These are phyloP conservation scores for Addax nasomaculatus DNA, from an alignment of 2,113 vertebrate genomes.

Conservation along the genomic window DNA sequence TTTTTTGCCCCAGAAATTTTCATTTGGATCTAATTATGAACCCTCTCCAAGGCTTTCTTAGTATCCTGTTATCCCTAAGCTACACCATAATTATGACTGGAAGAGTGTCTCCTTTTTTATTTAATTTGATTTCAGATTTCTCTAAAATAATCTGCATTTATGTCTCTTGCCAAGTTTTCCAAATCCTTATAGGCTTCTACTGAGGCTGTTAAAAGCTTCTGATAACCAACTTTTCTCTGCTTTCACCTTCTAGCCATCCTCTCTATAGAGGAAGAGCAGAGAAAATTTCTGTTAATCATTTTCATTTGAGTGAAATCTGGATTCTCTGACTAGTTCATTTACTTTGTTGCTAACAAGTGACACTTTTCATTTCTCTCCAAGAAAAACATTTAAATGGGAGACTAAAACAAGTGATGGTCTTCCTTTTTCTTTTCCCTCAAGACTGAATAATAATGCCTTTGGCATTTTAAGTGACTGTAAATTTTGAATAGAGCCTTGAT, in stretches of 20 bases:
- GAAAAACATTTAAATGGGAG: conserved; percentile 71
- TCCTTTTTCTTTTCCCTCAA: conserved; percentile 38
- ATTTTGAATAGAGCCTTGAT: conserved; percentile 36
- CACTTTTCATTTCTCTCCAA: conserved; percentile 72
- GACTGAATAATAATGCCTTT: conserved; percentile 45
- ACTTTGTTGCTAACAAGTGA: conserved; percentile 72
- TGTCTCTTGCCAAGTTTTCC: conserved; percentile 41
- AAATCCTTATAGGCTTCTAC: conserved; percentile 21
- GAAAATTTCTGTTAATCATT: conserved; percentile 59
- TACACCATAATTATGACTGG: conserved; percentile 28
- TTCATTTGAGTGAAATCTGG: conserved; percentile 44
- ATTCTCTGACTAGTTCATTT: conserved; percentile 45
- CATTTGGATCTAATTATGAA: conserved; percentile 5
- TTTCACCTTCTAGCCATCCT: background rate
- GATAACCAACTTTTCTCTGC: conserved; percentile 68
- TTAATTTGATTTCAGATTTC: conserved; percentile 54
- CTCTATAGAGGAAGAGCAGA: conserved; percentile 66
- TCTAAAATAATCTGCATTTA: conserved; percentile 49
- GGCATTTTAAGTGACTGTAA: conserved; percentile 49
- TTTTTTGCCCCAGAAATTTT: conserved; percentile 22
- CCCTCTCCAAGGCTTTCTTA: conserved; percentile 23
- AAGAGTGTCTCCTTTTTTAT: conserved; percentile 24
- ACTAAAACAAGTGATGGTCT: conserved; percentile 68
- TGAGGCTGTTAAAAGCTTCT: conserved; percentile 51
- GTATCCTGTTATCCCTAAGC: background rate